Percentiles rank a stretch among this genome's conserved stretches.
phyloP scores from a whole-genome alignment of 2,797 vertebrate species.

The Sebastolobus altivelis region DNA sequence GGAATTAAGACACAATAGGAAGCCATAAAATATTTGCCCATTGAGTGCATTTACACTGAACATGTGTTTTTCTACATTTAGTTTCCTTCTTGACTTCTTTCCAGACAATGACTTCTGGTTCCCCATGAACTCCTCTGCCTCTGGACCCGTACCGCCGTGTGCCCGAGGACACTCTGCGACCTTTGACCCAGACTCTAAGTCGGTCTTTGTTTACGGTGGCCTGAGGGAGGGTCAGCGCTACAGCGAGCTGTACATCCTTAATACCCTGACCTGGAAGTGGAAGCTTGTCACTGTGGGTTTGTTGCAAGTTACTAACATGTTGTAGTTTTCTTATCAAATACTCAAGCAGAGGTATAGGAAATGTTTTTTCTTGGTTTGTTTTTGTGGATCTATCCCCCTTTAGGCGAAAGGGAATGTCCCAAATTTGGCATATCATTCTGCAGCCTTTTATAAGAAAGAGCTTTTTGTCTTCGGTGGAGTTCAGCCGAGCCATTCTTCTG shows the following conservation, averaged over 20 bases:
- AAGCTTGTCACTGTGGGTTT: constrained; percentile 87
- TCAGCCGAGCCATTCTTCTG: constrained; percentile 72
- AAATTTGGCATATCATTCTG: constrained; percentile 88
- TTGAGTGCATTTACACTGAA: background rate
- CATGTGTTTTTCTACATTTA: background rate
- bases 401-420: constrained; percentile 91
- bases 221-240: constrained; percentile 84
- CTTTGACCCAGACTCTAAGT: constrained; percentile 89
- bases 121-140: constrained; percentile 82
- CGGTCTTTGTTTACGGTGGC: constrained; percentile 90
- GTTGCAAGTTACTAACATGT: constrained; percentile 1
- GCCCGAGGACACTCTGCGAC: constrained; percentile 89
- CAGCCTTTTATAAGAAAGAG: constrained; percentile 89
- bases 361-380: background rate
- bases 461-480: constrained; percentile 93
- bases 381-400: constrained; percentile 9
- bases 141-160: constrained; percentile 73
- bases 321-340: background rate
- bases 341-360: background rate
- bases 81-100: constrained; percentile 20
- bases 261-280: constrained; percentile 93
- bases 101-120: constrained; percentile 92
- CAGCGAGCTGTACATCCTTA: constrained; percentile 86
- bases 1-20: background rate
- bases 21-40: background rate